A percentile compares a stretch with the other conserved stretches of the same genome.
phyloP scores from a whole-genome alignment of 2,888 invertebrate species.

The Adelphocoris suturalis region DNA sequence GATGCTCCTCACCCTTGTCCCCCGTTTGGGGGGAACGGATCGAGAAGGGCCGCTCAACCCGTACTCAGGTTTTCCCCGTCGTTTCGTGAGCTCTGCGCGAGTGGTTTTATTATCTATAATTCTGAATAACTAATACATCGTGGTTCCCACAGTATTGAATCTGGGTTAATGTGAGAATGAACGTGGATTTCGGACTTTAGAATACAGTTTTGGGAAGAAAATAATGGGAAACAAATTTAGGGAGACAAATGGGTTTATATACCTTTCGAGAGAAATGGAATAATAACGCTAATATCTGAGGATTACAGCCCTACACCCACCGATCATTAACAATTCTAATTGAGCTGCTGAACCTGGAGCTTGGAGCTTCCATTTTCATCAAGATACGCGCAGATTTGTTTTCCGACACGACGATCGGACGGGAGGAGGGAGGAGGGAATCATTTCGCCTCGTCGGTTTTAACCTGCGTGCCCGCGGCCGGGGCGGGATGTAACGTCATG shows the following conservation, averaged over 20 bases:
- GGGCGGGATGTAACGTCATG: neutral
- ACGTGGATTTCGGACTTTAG: too few species aligned
- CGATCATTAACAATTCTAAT: conserved; percentile 35
- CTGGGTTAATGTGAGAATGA: too few species aligned
- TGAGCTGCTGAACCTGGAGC: neutral
- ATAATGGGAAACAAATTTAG: neutral
- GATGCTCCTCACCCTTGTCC: too few species aligned
- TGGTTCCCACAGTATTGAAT: too few species aligned
- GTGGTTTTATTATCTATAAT: too few species aligned
- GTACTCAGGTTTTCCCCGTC: too few species aligned
- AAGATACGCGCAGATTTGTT: conserved; percentile 27
- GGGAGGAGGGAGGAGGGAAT: neutral
- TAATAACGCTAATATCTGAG: conserved; percentile 12
- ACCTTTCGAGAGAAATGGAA: neutral
- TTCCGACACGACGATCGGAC: conserved; percentile 4
- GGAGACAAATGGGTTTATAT: neutral
- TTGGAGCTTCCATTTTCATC: conserved; percentile 4
- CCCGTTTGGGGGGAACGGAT: too few species aligned
- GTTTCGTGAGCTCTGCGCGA: too few species aligned
- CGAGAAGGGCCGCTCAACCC: too few species aligned
- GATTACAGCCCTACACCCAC: neutral
- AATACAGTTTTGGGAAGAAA: too few species aligned
- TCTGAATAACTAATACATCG: too few species aligned
- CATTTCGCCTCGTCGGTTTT: conserved; percentile 27
- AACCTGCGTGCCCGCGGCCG: conserved; percentile 5